These are phyloP conservation scores for Dicycla oo DNA, from an alignment of 2,888 invertebrate genomes.

Conservation along the genomic window DNA sequence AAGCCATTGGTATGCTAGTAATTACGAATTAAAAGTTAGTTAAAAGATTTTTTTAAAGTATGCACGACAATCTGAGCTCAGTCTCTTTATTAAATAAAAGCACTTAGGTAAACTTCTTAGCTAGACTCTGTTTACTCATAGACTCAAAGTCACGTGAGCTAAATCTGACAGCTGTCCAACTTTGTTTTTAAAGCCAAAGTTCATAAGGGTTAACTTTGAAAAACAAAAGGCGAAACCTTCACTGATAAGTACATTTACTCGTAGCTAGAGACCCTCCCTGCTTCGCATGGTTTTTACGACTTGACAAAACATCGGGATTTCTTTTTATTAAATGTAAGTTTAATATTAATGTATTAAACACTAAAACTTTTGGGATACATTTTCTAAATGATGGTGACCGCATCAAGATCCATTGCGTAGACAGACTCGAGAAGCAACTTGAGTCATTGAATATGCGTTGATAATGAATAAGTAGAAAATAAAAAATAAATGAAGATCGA, in stretches of 20 bases:
- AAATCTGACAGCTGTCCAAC: conserved; percentile 24
- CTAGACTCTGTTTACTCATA: neutral
- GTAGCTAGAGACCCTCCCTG: neutral
- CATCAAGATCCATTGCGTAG: neutral
- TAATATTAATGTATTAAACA: neutral
- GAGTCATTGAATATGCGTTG: neutral
- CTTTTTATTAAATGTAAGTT: neutral
- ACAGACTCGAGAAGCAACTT: neutral
- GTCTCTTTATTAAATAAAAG: conserved; percentile 6
- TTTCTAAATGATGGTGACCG: neutral
- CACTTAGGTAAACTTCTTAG: neutral
- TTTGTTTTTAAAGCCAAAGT: conserved; percentile 6
- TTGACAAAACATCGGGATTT: neutral
- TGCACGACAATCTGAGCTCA: neutral
- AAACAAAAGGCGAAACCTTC: neutral
- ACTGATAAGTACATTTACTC: neutral
- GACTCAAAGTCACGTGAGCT: conserved; percentile 11
- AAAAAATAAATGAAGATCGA: neutral
- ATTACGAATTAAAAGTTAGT: neutral
- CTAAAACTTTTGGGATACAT: too few species aligned
- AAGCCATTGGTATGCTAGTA: neutral
- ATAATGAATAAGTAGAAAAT: too few species aligned
- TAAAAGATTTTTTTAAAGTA: neutral
- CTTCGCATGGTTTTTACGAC: neutral
- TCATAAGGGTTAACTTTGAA: neutral